Base-by-base conservation (phyloP, 92 coral and sea anemone genomes). In the Porites divaricata region DNA sequence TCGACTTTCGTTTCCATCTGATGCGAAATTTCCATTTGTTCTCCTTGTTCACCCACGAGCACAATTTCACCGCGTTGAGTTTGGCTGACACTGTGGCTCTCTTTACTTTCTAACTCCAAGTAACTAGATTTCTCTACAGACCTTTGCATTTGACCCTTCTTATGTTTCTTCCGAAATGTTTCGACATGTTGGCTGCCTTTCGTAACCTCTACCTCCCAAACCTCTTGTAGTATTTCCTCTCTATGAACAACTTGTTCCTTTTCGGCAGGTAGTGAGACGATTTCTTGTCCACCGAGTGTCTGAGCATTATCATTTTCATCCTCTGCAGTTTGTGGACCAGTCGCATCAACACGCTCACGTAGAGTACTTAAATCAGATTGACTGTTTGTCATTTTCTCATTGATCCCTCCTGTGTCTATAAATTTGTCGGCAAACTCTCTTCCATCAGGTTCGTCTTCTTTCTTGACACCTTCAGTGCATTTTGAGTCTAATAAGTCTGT, bases 381-480 rank as follows among this genome's bases (percentile, higher is more conserved):
- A 35, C 45, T 35, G 45, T 35, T 35, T 1, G 15, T 58, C 28
- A 21, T n/a, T 53, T 25, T 84, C 79, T 26, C 72, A 85, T 52
- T 68, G 16, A 85, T 58, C 1, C 65, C 84, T 41, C 74, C 92
- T 14, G 85, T 81, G 58, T 72, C 95, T 21, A 85, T 88, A 78
- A 74, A 91, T 10, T 67, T 73, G 50, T 91, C 92, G 8, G 83
- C 83, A 62, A 85, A 88, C 14, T 88, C 95, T 74, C 81, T 86
- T 69, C 81, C 88, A 59, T 75, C 83, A n/a, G 79, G 21, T 70
- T 68, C 72, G n/a, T 88, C 92, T 24, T 82, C 86, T 70, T 86
- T 68, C 49, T 79, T 76, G 11, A 48, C 63, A 49, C 80, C 74
- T 15, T 57, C 59, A 19, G n/a, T n/a, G 57, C 35, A 72, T 13